Evolutionary conservation across 2,888 invertebrate species (phyloP).

Genomic region (Chrysina gloriosa): DNA sequence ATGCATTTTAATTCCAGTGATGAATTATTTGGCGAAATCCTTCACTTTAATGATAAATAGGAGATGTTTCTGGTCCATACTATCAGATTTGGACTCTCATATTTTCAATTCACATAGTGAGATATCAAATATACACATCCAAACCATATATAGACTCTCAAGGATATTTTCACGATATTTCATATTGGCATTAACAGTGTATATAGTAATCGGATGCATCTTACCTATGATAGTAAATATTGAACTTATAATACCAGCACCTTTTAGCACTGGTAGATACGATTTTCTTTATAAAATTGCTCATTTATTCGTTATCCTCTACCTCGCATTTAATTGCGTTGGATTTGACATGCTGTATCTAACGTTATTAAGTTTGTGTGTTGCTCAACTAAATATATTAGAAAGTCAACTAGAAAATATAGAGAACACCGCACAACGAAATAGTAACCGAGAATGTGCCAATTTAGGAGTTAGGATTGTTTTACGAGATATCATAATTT

Average conservation of each 20-base stretch:
- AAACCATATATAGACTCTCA: not conserved
- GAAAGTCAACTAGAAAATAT: not conserved
- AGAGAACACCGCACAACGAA: not conserved
- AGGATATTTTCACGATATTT: not conserved
- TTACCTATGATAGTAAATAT: not conserved
- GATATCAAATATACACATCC: not conserved
- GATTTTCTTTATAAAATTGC: not conserved
- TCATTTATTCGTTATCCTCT: slow-evolving; percentile 7
- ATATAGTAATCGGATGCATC: not conserved
- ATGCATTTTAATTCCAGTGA: not conserved
- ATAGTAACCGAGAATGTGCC: not conserved
- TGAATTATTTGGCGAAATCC: not conserved
- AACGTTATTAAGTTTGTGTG: not conserved
- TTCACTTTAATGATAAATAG: not conserved
- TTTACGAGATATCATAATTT: slow-evolving; percentile 15
- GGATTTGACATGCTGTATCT: slow-evolving; percentile 20
- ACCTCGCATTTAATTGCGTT: slow-evolving; percentile 15
- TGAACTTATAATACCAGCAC: not conserved
- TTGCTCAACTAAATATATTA: slow-evolving; percentile 7
- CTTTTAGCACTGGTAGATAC: not conserved
- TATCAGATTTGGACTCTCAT: not conserved
- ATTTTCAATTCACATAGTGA: slow-evolving; percentile 1
- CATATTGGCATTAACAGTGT: not conserved
- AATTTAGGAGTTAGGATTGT: not conserved
- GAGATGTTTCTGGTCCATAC: not conserved